Evolutionary conservation across 23 tunicate species (phyloP).

Genomic region (Halocynthia roretzi): DNA sequence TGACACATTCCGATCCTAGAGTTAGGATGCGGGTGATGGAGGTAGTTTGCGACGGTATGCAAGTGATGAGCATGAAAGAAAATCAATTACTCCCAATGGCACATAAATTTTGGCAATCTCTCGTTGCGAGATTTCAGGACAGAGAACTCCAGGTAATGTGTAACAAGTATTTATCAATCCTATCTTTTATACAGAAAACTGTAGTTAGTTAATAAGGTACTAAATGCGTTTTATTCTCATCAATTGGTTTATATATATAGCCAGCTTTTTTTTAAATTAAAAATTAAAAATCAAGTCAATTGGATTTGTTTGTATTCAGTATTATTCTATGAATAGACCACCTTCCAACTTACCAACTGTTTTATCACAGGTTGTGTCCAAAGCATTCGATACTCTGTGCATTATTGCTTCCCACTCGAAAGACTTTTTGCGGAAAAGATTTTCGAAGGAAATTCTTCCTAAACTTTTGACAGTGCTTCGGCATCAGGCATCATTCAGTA

Average conservation of each 20-base stretch:
- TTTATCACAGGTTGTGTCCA: slow-evolving; percentile 35
- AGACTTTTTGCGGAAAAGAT: slow-evolving; percentile 54
- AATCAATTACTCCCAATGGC: slow-evolving; percentile 63
- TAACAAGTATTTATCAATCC: no score
- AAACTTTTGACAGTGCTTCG: slow-evolving; percentile 38
- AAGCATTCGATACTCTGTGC: slow-evolving; percentile 62
- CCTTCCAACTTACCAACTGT: background rate
- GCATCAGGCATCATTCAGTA: slow-evolving; percentile 1
- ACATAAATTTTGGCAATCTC: slow-evolving; percentile 73
- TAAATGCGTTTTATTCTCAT: no score
- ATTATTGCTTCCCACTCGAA: slow-evolving; percentile 34
- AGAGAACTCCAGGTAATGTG: slow-evolving; percentile 45
- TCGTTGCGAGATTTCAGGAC: slow-evolving; percentile 44
- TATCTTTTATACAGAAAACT: no score
- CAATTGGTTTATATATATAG: no score
- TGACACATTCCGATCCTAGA: slow-evolving; percentile 33
- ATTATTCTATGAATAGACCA: no score
- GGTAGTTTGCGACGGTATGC: slow-evolving; percentile 34
- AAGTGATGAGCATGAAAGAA: slow-evolving; percentile 24
- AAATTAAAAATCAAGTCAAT: no score
- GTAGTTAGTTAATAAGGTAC: no score
- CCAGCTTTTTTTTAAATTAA: no score
- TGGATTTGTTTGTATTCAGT: no score
- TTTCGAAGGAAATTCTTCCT: slow-evolving; percentile 59
- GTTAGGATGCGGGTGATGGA: slow-evolving; percentile 65